Evolutionary conservation across 2,888 invertebrate genomes (phyloP).

Genomic region (Digitonthophagus gazella): DNA sequence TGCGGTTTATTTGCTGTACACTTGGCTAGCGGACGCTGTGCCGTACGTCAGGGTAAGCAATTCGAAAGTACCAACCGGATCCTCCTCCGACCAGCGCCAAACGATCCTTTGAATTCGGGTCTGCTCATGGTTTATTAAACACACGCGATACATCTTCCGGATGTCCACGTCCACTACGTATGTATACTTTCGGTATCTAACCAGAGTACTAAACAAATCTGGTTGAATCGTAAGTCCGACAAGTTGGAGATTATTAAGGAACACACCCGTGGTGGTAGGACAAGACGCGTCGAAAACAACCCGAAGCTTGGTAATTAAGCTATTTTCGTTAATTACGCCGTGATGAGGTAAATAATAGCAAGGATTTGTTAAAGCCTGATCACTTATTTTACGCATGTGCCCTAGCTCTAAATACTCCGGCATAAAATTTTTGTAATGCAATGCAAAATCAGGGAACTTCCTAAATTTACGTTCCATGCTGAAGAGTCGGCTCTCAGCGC

Average conservation of each 20-base stretch:
- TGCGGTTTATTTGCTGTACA: constrained; percentile 32
- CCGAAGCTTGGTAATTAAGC: constrained; percentile 10
- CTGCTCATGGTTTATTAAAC: constrained; percentile 36
- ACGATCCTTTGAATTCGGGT: constrained; percentile 42
- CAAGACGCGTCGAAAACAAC: constrained; percentile 16
- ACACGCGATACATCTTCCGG: constrained; percentile 44
- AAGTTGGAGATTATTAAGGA: constrained; percentile 19
- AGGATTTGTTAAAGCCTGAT: not conserved
- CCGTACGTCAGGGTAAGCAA: constrained; percentile 36
- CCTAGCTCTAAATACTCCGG: constrained; percentile 4
- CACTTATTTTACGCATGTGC: constrained; percentile 9
- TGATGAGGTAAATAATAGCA: constrained; percentile 17
- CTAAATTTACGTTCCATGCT: constrained; percentile 13
- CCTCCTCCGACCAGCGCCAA: constrained; percentile 37
- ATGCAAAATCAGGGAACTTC: not conserved
- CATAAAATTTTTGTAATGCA: constrained; percentile 5
- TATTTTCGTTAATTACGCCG: constrained; percentile 10
- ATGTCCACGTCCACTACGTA: constrained; percentile 41
- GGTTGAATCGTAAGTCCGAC: constrained; percentile 19
- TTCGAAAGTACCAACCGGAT: constrained; percentile 28
- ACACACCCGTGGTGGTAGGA: not conserved
- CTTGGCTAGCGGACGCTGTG: constrained; percentile 37
- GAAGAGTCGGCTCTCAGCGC: constrained; percentile 1
- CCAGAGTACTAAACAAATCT: constrained; percentile 17
- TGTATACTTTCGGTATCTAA: constrained; percentile 15